A percentile compares a stretch with the other conserved stretches of the same genome.
Evolutionary conservation across 2,888 invertebrate species (phyloP).

Genomic region (Sialis lutaria): DNA sequence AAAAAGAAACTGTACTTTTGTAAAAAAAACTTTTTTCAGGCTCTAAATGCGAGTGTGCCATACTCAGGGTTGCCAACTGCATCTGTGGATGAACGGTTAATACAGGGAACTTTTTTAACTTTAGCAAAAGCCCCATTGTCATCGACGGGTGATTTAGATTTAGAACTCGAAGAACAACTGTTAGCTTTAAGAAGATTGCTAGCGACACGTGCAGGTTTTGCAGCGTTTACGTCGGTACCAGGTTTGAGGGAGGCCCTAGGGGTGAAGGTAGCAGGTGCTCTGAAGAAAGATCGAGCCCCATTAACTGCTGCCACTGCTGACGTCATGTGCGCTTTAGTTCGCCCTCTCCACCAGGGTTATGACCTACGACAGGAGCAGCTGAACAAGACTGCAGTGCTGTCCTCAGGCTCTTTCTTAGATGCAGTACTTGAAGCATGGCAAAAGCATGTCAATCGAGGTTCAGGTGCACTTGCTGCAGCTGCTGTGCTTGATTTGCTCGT

Average conservation of each 20-base stretch:
- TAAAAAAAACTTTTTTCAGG: too few species aligned
- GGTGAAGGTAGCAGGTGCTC: slow-evolving; percentile 72
- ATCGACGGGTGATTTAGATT: slow-evolving; percentile 19
- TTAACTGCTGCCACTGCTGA: slow-evolving; percentile 94
- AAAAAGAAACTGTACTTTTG: too few species aligned
- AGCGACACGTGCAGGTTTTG: slow-evolving; percentile 96
- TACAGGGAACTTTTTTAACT: too few species aligned
- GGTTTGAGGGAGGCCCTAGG: slow-evolving; percentile 94
- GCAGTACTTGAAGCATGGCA: slow-evolving; percentile 90
- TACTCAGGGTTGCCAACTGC: too few species aligned
- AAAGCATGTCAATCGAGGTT: slow-evolving; percentile 76
- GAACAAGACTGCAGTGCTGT: slow-evolving; percentile 90
- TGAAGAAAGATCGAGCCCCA: slow-evolving; percentile 74
- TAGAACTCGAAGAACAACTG: slow-evolving; percentile 85
- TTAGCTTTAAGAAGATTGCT: slow-evolving; percentile 84
- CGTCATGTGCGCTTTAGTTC: slow-evolving; percentile 94
- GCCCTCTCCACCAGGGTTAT: slow-evolving; percentile 94
- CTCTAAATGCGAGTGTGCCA: too few species aligned
- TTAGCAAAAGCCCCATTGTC: too few species aligned
- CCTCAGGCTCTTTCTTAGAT: slow-evolving; percentile 81
- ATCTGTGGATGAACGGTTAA: too few species aligned
- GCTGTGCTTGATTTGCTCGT: slow-evolving; percentile 98
- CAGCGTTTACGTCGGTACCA: slow-evolving; percentile 77
- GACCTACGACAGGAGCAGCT: slow-evolving; percentile 94
- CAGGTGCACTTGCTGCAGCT: slow-evolving; percentile 89